These are phyloP conservation scores for Lordiphosa collinella DNA, from an alignment of 1,140 invertebrate species.

Conservation along the genomic window DNA sequence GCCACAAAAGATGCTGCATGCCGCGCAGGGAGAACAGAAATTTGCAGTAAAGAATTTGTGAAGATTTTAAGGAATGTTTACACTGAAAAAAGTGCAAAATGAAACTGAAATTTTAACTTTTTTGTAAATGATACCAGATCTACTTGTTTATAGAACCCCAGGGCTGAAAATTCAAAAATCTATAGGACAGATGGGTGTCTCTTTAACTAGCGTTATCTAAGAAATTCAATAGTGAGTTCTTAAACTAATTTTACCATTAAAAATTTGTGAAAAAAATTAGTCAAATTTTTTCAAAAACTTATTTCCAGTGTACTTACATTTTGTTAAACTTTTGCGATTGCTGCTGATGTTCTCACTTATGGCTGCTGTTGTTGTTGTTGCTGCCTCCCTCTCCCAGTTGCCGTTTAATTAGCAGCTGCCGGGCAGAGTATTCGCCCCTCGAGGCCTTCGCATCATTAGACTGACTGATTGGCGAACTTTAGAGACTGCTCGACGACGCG, in stretches of 20 bases:
- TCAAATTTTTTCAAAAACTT: not conserved
- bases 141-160: no score
- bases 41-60: not conserved
- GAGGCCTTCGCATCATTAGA: constrained; percentile 45
- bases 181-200: no score
- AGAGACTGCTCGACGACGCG: constrained; percentile 40
- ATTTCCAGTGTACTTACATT: constrained; percentile 34
- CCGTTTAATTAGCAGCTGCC: constrained; percentile 62
- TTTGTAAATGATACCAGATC: no score
- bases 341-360: constrained; percentile 13
- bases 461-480: constrained; percentile 52
- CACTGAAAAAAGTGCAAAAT: no score
- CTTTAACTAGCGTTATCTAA: no score
- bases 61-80: no score
- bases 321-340: constrained; percentile 23
- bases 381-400: constrained; percentile 13
- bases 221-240: no score
- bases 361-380: constrained; percentile 22
- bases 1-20: constrained; percentile 7
- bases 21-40: not conserved
- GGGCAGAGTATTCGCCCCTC: constrained; percentile 39
- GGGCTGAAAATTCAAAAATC: no score
- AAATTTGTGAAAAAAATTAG: no score
- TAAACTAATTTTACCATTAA: no score
- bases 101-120: no score